phyloP scores from a whole-genome alignment of 2,888 invertebrate species.

The Cephus spinipes region DNA sequence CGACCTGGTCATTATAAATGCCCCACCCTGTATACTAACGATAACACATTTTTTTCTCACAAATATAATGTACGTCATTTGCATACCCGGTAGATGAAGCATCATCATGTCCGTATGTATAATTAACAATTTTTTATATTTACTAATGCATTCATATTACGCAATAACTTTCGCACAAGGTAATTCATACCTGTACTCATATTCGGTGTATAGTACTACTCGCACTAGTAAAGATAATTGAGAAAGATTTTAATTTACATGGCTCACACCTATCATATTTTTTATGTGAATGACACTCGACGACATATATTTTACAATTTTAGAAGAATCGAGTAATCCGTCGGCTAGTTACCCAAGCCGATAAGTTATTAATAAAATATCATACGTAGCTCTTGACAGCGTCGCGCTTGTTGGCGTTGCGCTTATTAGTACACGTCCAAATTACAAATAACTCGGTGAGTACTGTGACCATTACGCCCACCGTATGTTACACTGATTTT shows the following conservation, averaged over 20 bases:
- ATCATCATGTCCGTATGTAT: neutral
- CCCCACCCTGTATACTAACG: neutral
- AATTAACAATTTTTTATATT: neutral
- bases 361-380: constrained; percentile 40
- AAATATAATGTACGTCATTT: neutral
- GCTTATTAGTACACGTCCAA: constrained; percentile 32
- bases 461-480: neutral
- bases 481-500: constrained; percentile 5
- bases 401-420: constrained; percentile 5
- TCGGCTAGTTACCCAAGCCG: constrained; percentile 36
- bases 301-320: neutral
- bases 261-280: neutral
- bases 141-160: neutral
- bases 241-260: neutral
- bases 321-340: constrained; percentile 21
- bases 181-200: neutral
- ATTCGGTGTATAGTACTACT: neutral
- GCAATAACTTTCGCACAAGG: neutral
- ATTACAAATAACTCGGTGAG: constrained; percentile 29
- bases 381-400: constrained; percentile 24
- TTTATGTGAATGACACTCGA: neutral
- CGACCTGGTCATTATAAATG: too few species aligned
- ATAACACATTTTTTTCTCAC: neutral
- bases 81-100: neutral
- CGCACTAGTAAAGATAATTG: neutral